These are phyloP conservation scores for Brenthis ino DNA, from an alignment of 2,888 invertebrate genomes.

Conservation along the genomic window DNA sequence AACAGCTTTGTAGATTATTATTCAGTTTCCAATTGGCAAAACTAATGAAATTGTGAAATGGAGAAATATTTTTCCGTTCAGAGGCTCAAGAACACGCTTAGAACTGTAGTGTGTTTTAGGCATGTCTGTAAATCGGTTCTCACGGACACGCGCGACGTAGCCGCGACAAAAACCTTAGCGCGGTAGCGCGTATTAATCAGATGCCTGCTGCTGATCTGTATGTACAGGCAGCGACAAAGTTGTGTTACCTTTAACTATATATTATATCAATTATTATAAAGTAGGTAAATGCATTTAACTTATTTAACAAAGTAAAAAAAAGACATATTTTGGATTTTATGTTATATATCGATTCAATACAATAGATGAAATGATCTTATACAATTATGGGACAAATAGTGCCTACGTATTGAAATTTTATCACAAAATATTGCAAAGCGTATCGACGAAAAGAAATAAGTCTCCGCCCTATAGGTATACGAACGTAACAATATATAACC, in stretches of 20 bases:
- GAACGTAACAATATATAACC: conserved; percentile 6
- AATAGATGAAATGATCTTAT: too few species aligned
- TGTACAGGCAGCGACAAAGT: conserved; percentile 49
- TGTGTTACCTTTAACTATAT: not conserved
- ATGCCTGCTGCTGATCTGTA: conserved; percentile 36
- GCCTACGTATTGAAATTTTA: too few species aligned
- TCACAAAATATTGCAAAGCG: not conserved
- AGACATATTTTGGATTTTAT: too few species aligned
- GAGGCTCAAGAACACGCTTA: not conserved
- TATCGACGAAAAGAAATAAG: not conserved
- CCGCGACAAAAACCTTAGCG: conserved; percentile 51
- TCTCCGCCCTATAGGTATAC: not conserved
- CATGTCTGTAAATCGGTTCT: conserved; percentile 53
- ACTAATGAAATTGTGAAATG: not conserved
- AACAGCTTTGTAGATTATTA: too few species aligned
- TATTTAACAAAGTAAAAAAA: too few species aligned
- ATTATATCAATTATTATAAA: too few species aligned
- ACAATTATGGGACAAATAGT: too few species aligned
- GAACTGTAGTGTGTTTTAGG: conserved; percentile 6
- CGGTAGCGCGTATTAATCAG: conserved; percentile 72
- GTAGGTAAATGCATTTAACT: too few species aligned
- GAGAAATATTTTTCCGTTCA: not conserved
- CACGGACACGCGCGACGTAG: conserved; percentile 67
- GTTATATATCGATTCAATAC: too few species aligned
- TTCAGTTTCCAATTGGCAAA: too few species aligned